A percentile compares a stretch with the other conserved stretches of the same genome.
phyloP scores from a whole-genome alignment of 2,113 vertebrate genomes.

The Sylvia atricapilla region DNA sequence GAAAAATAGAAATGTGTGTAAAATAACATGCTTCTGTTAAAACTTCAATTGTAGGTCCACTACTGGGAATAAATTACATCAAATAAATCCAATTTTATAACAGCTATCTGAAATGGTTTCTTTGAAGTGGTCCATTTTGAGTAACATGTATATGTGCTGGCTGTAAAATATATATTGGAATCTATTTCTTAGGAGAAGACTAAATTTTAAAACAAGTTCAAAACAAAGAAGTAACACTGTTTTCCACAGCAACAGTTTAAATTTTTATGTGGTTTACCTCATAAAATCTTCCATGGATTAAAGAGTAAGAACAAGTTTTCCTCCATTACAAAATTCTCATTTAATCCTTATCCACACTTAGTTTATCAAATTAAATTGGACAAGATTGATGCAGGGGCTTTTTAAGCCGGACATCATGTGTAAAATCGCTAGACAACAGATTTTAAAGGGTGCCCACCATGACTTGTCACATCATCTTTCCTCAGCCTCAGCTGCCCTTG shows the following conservation, averaged over 20 bases:
- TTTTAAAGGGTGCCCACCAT: slow-evolving; percentile 89
- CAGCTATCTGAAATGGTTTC: neutral
- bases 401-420: slow-evolving; percentile 91
- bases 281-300: slow-evolving; percentile 77
- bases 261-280: slow-evolving; percentile 63
- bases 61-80: neutral
- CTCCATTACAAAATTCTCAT: slow-evolving; percentile 91
- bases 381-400: slow-evolving; percentile 89
- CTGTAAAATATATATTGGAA: neutral
- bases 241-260: slow-evolving; percentile 35
- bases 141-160: neutral
- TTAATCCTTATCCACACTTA: slow-evolving; percentile 98
- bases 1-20: neutral
- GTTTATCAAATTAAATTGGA: slow-evolving; percentile 99
- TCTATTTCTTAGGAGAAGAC: neutral
- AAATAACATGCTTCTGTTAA: neutral
- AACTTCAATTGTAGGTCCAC: neutral
- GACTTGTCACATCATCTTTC: slow-evolving; percentile 92
- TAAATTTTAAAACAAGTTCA: neutral
- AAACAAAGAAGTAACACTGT: neutral
- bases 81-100: neutral
- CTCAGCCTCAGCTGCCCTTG: slow-evolving; percentile 81
- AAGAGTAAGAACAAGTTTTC: slow-evolving; percentile 77
- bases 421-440: slow-evolving; percentile 99
- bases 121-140: neutral